These are phyloP conservation scores for Dromaius novaehollandiae DNA, from an alignment of 2,113 vertebrate species.

Conservation along the genomic window DNA sequence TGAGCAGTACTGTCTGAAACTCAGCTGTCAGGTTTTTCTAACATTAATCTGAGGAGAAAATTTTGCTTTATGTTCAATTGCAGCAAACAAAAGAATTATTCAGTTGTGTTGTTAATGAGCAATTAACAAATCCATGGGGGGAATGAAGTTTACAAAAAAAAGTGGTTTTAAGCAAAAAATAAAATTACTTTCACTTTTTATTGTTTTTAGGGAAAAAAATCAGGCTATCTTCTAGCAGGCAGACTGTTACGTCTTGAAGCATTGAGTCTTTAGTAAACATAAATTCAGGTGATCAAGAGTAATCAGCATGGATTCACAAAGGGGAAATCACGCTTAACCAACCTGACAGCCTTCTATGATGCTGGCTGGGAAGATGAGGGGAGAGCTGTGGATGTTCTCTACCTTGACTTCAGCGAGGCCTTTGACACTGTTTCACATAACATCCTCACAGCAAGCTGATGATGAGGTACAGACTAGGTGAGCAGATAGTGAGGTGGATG, in stretches of 20 bases:
- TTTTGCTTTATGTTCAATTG: not conserved
- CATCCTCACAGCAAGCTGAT: too few species aligned
- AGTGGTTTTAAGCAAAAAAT: not conserved
- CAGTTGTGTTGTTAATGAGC: too few species aligned
- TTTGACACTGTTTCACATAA: too few species aligned
- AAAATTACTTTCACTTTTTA: not conserved
- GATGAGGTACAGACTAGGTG: too few species aligned
- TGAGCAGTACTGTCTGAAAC: not conserved
- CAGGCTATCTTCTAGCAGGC: not conserved
- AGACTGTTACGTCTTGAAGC: not conserved
- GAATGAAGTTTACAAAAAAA: not conserved
- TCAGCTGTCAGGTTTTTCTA: not conserved
- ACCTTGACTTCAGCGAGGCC: too few species aligned
- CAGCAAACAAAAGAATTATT: not conserved
- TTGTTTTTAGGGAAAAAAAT: not conserved
- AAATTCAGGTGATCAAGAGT: not conserved
- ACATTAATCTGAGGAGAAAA: not conserved
- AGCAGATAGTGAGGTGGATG: too few species aligned
- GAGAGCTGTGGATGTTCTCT: too few species aligned
- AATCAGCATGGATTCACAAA: too few species aligned
- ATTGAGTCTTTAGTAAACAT: not conserved
- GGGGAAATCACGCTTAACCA: too few species aligned
- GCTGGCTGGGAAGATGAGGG: too few species aligned
- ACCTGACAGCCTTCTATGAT: too few species aligned
- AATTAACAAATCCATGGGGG: too few species aligned